Evolutionary conservation across 2,797 vertebrate species (phyloP).

Genomic region (Chiroxiphia lanceolata): DNA sequence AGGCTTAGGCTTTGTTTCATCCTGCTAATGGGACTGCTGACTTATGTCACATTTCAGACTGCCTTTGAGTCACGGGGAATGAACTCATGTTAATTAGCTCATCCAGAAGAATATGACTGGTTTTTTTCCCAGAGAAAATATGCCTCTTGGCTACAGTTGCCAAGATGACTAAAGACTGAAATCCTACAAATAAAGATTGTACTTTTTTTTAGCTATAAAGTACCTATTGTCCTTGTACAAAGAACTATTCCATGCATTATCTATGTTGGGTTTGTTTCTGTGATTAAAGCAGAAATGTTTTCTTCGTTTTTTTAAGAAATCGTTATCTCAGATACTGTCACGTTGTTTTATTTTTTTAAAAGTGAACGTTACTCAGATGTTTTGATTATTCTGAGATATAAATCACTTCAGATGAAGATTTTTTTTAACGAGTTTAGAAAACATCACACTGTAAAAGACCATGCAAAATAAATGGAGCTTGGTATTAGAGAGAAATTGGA

Average conservation of each 20-base stretch:
- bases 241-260: background rate
- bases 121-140: background rate
- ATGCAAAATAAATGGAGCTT: background rate
- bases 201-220: background rate
- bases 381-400: background rate
- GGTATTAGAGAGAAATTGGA: background rate
- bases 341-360: background rate
- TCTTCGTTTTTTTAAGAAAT: background rate
- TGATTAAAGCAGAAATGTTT: background rate
- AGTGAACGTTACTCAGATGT: background rate
- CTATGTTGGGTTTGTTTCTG: background rate
- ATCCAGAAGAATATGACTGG: background rate
- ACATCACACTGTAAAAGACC: background rate
- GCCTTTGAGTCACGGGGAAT: background rate
- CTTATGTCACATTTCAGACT: background rate
- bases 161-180: background rate
- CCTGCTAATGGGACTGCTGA: background rate
- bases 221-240: background rate
- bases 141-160: background rate
- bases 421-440: background rate
- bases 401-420: background rate
- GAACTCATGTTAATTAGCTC: background rate
- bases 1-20: background rate
- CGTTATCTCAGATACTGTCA: background rate
- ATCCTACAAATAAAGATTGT: background rate